Evolutionary conservation across 2,113 vertebrate genomes (phyloP).

Genomic region (Paraplagusia blochii): DNA sequence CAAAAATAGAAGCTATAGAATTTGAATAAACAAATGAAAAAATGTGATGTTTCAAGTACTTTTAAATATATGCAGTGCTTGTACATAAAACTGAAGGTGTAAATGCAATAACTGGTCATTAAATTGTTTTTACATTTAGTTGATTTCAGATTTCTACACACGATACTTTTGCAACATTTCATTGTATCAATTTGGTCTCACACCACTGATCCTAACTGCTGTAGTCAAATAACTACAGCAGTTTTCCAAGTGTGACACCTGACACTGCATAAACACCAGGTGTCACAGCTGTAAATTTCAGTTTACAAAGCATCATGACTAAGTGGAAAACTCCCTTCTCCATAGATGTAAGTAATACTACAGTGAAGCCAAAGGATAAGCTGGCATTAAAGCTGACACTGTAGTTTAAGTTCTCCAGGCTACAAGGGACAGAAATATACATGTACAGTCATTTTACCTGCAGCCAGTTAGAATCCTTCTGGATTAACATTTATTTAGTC

Average conservation of each 20-base stretch:
- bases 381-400: conserved; percentile 10
- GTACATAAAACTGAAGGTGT: too few relatives aligned
- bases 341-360: conserved; percentile 30
- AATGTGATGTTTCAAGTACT: too few relatives aligned
- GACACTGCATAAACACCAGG: conserved; percentile 13
- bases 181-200: too few relatives aligned
- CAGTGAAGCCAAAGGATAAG: conserved; percentile 8
- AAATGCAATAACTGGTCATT: too few relatives aligned
- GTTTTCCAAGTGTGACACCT: conserved; percentile 25
- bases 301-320: conserved; percentile 28
- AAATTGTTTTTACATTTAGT: too few relatives aligned
- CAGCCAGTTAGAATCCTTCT: conserved; percentile 15
- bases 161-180: too few relatives aligned
- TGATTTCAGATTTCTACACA: too few relatives aligned
- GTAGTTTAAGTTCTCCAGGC: conserved; percentile 15
- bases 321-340: conserved; percentile 21
- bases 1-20: too few relatives aligned
- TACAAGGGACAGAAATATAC: neutral
- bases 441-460: conserved; percentile 18
- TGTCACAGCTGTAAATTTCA: conserved; percentile 65
- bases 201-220: too few relatives aligned
- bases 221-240: too few relatives aligned
- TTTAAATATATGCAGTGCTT: too few relatives aligned
- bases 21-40: too few relatives aligned
- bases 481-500: neutral